Evolutionary conservation across 2,888 invertebrate genomes (phyloP).

Genomic region (Unio pictorum): DNA sequence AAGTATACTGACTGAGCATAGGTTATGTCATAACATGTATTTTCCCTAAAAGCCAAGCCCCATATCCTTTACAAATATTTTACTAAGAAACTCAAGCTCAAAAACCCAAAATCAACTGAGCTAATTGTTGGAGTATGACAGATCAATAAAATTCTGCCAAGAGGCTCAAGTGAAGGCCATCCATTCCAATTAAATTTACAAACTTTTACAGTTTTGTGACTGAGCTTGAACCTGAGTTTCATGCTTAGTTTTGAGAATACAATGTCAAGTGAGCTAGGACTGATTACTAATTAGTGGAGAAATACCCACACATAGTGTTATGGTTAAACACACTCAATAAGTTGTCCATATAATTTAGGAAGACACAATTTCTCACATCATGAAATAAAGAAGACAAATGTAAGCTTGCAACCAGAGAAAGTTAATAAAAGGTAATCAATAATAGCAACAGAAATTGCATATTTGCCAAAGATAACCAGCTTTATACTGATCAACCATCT

Average conservation of each 20-base stretch:
- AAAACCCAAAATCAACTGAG: no score
- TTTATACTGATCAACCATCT: no score
- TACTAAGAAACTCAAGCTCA: slow-evolving; percentile 21
- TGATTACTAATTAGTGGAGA: slow-evolving; percentile 3
- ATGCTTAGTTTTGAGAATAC: slow-evolving; percentile 17
- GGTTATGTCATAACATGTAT: no score
- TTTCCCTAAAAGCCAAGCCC: no score
- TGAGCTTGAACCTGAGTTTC: no score
- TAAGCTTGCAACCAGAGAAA: background rate
- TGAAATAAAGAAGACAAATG: background rate
- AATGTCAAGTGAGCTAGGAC: no score
- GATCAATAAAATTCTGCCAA: no score
- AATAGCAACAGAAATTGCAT: background rate
- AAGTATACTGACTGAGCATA: no score
- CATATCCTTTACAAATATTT: slow-evolving; percentile 54
- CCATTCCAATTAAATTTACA: no score
- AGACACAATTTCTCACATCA: background rate
- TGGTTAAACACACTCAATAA: background rate
- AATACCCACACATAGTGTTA: slow-evolving; percentile 9
- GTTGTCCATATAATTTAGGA: background rate
- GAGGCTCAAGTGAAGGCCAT: no score
- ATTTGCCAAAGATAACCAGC: background rate
- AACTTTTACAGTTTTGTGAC: no score
- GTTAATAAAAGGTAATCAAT: background rate
- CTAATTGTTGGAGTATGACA: no score